Evolutionary conservation across 2,888 invertebrate genomes (phyloP).

Genomic region (Rhingia rostrata): DNA sequence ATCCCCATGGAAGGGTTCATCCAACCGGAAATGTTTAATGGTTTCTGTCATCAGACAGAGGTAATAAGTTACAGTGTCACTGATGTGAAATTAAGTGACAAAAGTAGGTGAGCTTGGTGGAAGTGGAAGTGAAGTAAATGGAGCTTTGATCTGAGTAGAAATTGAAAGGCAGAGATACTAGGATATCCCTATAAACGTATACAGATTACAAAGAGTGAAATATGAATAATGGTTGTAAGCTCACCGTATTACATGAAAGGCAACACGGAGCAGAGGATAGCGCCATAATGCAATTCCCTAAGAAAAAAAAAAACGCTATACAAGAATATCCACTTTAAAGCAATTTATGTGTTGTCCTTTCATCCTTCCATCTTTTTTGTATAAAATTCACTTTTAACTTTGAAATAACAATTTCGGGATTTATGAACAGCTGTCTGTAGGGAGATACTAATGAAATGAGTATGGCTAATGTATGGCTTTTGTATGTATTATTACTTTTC

Average conservation of each 20-base stretch:
- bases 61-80: conserved; percentile 44
- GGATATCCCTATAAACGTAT: too few relatives aligned
- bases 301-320: conserved; percentile 2
- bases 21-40: conserved; percentile 34
- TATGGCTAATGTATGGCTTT: too few relatives aligned
- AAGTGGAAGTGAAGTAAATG: conserved; percentile 26
- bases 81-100: conserved; percentile 43
- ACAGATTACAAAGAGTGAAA: too few relatives aligned
- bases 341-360: conserved; percentile 23
- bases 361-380: conserved; percentile 18
- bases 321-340: conserved; percentile 21
- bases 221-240: too few relatives aligned
- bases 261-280: background rate
- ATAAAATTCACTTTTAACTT: background rate
- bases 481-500: too few relatives aligned
- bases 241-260: too few relatives aligned
- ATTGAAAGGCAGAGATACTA: background rate
- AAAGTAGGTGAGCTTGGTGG: background rate
- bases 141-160: conserved; percentile 30
- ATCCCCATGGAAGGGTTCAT: background rate
- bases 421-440: too few relatives aligned
- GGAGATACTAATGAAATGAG: too few relatives aligned
- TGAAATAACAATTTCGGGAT: background rate
- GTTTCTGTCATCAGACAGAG: conserved; percentile 22
- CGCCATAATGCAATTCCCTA: conserved; percentile 28